A percentile compares a stretch with the other conserved stretches of the same genome.
phyloP scores from a whole-genome alignment of 2,797 vertebrate species.

The Microctenopoma stevenorrisi region DNA sequence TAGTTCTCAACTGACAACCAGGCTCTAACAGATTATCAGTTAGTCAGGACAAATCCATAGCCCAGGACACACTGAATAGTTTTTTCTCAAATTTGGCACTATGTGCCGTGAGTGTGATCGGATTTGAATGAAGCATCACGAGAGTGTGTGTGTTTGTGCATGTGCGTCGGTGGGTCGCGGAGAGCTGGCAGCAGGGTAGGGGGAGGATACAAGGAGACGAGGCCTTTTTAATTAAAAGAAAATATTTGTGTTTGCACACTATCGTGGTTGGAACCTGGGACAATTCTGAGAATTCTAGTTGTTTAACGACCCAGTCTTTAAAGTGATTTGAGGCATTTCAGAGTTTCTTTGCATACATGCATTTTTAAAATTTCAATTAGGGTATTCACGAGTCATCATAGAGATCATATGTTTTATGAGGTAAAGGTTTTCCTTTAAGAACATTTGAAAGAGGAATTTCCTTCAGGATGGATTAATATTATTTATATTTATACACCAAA shows the following conservation, averaged over 20 bases:
- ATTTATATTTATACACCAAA: constrained; percentile 7
- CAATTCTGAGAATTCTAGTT: constrained; percentile 67
- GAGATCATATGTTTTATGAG: constrained; percentile 16
- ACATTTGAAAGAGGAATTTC: constrained; percentile 21
- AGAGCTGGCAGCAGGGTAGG: constrained; percentile 65
- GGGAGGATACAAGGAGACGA: constrained; percentile 72
- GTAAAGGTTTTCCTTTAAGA: constrained; percentile 14
- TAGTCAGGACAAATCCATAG: constrained; percentile 76
- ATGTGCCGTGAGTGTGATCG: constrained; percentile 19
- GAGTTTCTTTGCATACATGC: constrained; percentile 60
- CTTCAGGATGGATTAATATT: constrained; percentile 19
- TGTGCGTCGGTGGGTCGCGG: constrained; percentile 13
- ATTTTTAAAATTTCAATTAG: constrained; percentile 76
- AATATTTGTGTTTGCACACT: constrained; percentile 83
- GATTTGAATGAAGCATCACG: constrained; percentile 34
- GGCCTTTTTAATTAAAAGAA: constrained; percentile 84
- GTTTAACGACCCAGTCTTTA: constrained; percentile 66
- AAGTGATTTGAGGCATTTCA: constrained; percentile 61
- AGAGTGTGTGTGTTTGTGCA: constrained; percentile 4
- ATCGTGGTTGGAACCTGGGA: constrained; percentile 63
- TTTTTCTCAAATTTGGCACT: constrained; percentile 58
- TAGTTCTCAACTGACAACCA: constrained; percentile 76
- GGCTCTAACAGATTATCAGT: constrained; percentile 80
- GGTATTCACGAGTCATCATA: constrained; percentile 5
- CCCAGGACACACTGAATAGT: constrained; percentile 66